Evolutionary conservation across 2,797 vertebrate genomes (phyloP).

Genomic region (Helarctos malayanus): DNA sequence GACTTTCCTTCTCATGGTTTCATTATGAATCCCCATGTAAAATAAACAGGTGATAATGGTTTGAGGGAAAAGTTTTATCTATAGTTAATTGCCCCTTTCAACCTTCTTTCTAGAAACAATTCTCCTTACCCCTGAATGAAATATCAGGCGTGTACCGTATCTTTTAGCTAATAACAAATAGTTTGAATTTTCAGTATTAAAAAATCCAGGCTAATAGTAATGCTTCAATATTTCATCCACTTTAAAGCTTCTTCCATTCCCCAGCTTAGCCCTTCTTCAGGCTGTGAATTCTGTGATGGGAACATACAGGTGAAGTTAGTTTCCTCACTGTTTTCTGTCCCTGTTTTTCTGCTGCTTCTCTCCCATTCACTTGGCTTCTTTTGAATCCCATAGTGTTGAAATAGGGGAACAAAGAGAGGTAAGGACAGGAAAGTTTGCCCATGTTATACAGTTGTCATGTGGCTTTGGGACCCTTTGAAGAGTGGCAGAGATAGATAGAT

Average conservation of each 20-base stretch:
- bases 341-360: background rate
- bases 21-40: background rate
- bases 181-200: background rate
- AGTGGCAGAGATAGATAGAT: background rate
- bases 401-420: background rate
- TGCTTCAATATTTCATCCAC: background rate
- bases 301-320: background rate
- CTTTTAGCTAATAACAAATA: conserved; percentile 16
- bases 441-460: background rate
- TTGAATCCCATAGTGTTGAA: background rate
- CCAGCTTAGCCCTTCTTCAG: background rate
- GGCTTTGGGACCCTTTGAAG: background rate
- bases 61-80: background rate
- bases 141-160: background rate
- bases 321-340: background rate
- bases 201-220: background rate
- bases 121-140: conserved; percentile 42
- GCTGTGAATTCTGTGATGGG: background rate
- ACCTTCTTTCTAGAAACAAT: background rate
- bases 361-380: background rate
- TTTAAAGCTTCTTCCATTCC: background rate
- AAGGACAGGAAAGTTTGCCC: background rate
- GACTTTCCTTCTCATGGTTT: background rate
- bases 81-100: background rate
- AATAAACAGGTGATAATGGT: conserved; percentile 9